These are phyloP conservation scores for Trigoniulus corallinus DNA, from an alignment of 1,140 invertebrate species.

Conservation along the genomic window DNA sequence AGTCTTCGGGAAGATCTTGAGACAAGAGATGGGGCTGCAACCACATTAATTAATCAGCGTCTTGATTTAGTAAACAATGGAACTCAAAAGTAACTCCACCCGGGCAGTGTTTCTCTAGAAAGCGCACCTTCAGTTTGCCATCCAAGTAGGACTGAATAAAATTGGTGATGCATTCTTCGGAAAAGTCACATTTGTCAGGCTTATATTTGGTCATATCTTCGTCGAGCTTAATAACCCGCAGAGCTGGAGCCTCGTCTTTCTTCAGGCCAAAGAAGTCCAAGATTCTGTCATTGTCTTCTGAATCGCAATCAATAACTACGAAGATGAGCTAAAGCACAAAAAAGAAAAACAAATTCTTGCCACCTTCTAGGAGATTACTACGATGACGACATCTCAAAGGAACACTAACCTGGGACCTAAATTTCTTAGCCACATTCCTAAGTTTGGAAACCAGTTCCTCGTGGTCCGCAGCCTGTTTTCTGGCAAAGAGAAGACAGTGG, in stretches of 20 bases:
- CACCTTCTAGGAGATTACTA: background rate
- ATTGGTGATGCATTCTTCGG: constrained; percentile 51
- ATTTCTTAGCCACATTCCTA: constrained; percentile 65
- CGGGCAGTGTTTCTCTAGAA: too few species aligned
- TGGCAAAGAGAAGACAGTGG: constrained; percentile 87
- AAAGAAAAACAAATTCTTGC: background rate
- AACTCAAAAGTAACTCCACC: background rate
- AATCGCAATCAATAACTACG: constrained; percentile 85
- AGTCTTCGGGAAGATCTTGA: constrained; percentile 89
- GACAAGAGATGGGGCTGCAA: constrained; percentile 66
- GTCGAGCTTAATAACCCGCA: constrained; percentile 83
- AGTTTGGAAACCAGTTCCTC: constrained; percentile 58
- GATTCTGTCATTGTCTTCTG: constrained; percentile 91
- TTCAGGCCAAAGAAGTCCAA: constrained; percentile 98
- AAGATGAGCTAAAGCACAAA: constrained; percentile 50
- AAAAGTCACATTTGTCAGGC: constrained; percentile 60
- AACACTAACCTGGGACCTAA: constrained; percentile 58
- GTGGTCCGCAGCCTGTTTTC: constrained; percentile 61
- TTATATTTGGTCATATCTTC: constrained; percentile 99
- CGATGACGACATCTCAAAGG: background rate
- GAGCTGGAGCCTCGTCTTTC: constrained; percentile 73
- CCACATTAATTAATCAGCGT: constrained; percentile 8
- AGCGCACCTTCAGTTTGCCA: constrained; percentile 79
- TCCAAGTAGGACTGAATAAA: constrained; percentile 80
- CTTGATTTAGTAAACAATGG: constrained; percentile 6